Evolutionary conservation across 2,113 vertebrate species (phyloP).

Genomic region (Periophthalmus modestus): DNA sequence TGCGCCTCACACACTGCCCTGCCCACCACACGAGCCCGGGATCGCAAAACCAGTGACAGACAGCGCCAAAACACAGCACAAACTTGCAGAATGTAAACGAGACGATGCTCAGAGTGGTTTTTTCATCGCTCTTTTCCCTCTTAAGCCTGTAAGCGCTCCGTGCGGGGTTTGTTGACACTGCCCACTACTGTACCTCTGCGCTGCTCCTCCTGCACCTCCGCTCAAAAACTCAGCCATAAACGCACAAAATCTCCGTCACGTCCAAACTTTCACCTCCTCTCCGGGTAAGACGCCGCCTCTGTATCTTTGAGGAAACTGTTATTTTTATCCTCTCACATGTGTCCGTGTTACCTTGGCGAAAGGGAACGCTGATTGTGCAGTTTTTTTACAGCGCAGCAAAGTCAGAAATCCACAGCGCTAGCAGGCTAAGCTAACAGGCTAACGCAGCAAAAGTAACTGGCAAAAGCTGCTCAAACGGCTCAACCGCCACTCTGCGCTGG

Average conservation of each 20-base stretch:
- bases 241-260: constrained; percentile 59
- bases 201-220: constrained; percentile 74
- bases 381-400: constrained; percentile 59
- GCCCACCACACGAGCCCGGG: constrained; percentile 13
- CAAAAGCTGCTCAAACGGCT: constrained; percentile 63
- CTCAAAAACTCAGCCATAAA: constrained; percentile 73
- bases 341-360: constrained; percentile 9
- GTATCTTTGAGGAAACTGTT: not conserved
- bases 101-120: constrained; percentile 38
- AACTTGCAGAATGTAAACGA: constrained; percentile 42
- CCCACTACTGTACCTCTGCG: constrained; percentile 50
- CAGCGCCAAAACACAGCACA: constrained; percentile 18
- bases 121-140: constrained; percentile 47
- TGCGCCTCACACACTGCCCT: constrained; percentile 9
- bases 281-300: not conserved
- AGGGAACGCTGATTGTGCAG: constrained; percentile 31
- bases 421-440: constrained; percentile 63
- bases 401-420: constrained; percentile 53
- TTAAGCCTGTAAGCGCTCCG: constrained; percentile 49
- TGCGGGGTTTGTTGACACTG: constrained; percentile 73
- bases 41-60: constrained; percentile 16
- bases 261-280: constrained; percentile 35
- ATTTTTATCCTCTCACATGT: not conserved
- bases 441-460: constrained; percentile 51
- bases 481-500: constrained; percentile 52